phyloP scores from a whole-genome alignment of 1,140 invertebrate genomes.

The Antheraea pernyi region DNA sequence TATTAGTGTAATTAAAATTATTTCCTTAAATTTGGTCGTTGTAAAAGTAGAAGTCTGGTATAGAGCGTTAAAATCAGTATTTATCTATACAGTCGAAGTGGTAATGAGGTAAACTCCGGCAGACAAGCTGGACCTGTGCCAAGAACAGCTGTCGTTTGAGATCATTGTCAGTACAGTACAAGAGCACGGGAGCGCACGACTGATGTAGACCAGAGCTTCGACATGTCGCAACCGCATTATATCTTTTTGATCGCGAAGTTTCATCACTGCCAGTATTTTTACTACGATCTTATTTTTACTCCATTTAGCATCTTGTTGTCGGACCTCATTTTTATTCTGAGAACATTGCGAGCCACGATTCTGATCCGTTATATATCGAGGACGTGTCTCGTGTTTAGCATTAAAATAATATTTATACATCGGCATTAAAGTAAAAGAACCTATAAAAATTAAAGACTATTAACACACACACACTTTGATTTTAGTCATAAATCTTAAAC shows the following conservation, averaged over 20 bases:
- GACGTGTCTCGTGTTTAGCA: no score
- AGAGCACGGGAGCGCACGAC: conserved; percentile 13
- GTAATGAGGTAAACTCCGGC: conserved; percentile 14
- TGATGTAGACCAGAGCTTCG: conserved; percentile 19
- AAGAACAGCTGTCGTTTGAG: conserved; percentile 17
- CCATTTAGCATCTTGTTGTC: background rate
- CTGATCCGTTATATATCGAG: no score
- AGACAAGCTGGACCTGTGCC: conserved; percentile 19
- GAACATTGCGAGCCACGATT: background rate
- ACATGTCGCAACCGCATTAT: background rate
- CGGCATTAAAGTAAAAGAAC: no score
- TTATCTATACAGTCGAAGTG: conserved; percentile 15
- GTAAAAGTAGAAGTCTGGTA: background rate
- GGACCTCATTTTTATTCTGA: background rate
- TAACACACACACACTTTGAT: no score
- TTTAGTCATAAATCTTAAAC: no score
- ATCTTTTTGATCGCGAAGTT: background rate
- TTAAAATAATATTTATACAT: no score
- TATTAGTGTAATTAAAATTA: no score
- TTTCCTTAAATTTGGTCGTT: background rate
- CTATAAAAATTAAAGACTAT: no score
- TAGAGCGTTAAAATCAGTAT: conserved; percentile 19
- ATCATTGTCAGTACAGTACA: conserved; percentile 14
- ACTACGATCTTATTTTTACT: background rate
- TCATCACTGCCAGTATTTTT: background rate